phyloP scores from a whole-genome alignment of 2,113 vertebrate species.

The Mustela lutreola region DNA sequence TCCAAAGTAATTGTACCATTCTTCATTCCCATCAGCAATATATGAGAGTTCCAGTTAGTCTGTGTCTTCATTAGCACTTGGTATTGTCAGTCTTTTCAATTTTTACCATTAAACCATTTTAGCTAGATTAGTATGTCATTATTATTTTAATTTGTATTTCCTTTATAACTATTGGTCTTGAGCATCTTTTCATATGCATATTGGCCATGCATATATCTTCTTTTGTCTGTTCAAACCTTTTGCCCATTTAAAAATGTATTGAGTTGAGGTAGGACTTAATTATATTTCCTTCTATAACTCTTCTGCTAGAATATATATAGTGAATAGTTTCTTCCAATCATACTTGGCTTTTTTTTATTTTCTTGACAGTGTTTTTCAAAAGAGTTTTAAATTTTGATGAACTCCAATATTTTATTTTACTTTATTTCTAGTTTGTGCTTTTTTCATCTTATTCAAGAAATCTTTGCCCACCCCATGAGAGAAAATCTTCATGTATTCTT shows the following conservation, averaged over 20 bases:
- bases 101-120: background rate
- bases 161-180: background rate
- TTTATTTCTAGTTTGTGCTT: background rate
- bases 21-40: background rate
- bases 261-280: background rate
- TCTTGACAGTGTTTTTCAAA: conserved; percentile 1
- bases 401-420: background rate
- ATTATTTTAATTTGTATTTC: background rate
- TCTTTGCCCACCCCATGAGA: background rate
- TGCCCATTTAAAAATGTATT: background rate
- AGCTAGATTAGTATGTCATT: background rate
- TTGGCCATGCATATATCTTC: background rate
- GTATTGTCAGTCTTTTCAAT: background rate
- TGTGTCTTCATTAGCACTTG: background rate
- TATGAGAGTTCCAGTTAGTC: background rate
- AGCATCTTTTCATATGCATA: background rate
- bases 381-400: background rate
- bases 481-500: background rate
- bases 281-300: background rate
- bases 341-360: background rate
- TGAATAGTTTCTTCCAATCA: conserved; percentile 8
- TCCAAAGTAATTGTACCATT: background rate
- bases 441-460: background rate
- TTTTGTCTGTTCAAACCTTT: background rate
- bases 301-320: conserved; percentile 11